A percentile compares a stretch with the other conserved stretches of the same genome.
Evolutionary conservation across 2,797 vertebrate species (phyloP).

Genomic region (Xiphophorus birchmanni): DNA sequence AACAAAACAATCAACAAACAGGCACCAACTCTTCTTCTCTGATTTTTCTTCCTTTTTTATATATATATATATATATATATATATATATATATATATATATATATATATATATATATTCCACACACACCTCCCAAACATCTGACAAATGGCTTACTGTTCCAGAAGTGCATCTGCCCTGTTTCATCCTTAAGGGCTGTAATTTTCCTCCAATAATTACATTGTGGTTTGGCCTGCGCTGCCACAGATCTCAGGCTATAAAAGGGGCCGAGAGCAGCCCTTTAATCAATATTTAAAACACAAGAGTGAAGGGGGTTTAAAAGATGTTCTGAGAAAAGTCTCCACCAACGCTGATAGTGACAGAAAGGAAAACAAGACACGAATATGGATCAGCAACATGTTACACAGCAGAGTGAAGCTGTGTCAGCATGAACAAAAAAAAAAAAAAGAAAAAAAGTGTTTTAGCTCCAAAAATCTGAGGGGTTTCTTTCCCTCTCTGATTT

Average conservation of each 20-base stretch:
- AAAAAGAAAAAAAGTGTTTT: background rate
- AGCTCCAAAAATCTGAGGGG: background rate
- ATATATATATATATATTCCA: background rate
- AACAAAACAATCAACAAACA: background rate
- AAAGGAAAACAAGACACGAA: background rate
- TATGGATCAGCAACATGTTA: background rate
- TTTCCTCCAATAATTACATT: conserved; percentile 64
- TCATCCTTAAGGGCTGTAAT: conserved; percentile 56
- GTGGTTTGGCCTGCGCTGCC: conserved; percentile 81
- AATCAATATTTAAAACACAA: conserved; percentile 50
- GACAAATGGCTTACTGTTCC: conserved; percentile 61
- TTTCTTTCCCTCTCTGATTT: background rate
- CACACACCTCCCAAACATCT: conserved; percentile 29
- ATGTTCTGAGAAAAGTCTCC: background rate
- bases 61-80: too few relatives aligned
- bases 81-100: too few relatives aligned
- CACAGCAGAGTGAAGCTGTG: background rate
- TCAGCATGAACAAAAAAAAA: background rate
- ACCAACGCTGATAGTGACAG: background rate
- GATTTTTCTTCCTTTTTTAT: conserved; percentile 11
- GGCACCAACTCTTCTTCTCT: conserved; percentile 12
- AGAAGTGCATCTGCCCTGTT: conserved; percentile 83
- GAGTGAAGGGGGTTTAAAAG: background rate
- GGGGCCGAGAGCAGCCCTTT: conserved; percentile 74
- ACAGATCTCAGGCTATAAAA: conserved; percentile 74